phyloP scores from a whole-genome alignment of 2,888 invertebrate species.

The Petrolisthes manimaculis region DNA sequence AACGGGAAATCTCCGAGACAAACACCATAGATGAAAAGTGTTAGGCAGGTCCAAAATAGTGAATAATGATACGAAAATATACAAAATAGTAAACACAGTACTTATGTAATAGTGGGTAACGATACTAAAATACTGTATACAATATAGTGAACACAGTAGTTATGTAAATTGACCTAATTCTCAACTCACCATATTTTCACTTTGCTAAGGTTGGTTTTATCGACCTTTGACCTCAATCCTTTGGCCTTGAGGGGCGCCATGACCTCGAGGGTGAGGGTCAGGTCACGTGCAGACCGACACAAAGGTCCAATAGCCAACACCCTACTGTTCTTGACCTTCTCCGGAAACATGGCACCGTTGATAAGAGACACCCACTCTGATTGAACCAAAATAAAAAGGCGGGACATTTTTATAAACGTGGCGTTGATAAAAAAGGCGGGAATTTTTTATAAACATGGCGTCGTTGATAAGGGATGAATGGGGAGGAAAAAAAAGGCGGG shows the following conservation, averaged over 20 bases:
- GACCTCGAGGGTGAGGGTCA: not conserved
- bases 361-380: not conserved
- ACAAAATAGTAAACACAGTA: too few species aligned
- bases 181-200: constrained; percentile 2
- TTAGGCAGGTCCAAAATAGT: not conserved
- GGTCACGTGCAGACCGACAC: constrained; percentile 10
- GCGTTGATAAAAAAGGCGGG: too few species aligned
- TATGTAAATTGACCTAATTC: not conserved
- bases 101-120: too few species aligned
- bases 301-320: not conserved
- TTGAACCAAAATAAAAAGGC: not conserved
- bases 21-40: not conserved
- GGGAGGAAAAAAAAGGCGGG: too few species aligned
- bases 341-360: not conserved
- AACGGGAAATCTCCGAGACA: too few species aligned
- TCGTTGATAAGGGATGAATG: too few species aligned
- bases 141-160: not conserved
- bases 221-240: not conserved
- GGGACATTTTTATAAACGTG: not conserved
- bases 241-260: not conserved
- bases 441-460: too few species aligned
- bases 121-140: not conserved
- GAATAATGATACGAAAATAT: too few species aligned
- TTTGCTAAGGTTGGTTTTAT: not conserved
- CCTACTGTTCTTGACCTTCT: too few species aligned